Percentiles rank a stretch among this genome's conserved stretches.
phyloP scores from a whole-genome alignment of 2,888 invertebrate species.

The Dilophus febrilis region DNA sequence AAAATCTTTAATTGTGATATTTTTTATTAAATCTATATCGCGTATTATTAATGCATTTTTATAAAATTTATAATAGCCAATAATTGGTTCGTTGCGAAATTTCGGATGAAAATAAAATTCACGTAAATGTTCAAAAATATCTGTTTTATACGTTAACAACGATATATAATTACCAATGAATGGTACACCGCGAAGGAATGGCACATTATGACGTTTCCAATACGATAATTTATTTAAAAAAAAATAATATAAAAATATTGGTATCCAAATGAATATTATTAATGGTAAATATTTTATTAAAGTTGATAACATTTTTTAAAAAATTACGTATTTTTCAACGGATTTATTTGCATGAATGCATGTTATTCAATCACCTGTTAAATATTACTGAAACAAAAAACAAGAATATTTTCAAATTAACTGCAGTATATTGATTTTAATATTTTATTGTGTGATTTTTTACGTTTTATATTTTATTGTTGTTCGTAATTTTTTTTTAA shows the following conservation, averaged over 20 bases:
- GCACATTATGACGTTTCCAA: slow-evolving; percentile 26
- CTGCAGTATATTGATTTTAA: no score
- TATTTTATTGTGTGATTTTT: no score
- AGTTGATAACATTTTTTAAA: no score
- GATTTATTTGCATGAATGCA: no score
- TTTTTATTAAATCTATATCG: slow-evolving; percentile 30
- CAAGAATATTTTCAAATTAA: no score
- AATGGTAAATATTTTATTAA: slow-evolving; percentile 3
- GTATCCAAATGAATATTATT: no score
- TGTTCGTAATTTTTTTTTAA: no score
- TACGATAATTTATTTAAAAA: slow-evolving; percentile 14
- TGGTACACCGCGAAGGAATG: slow-evolving; percentile 23
- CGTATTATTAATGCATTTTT: slow-evolving; percentile 28
- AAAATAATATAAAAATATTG: no score
- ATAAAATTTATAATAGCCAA: slow-evolving; percentile 28
- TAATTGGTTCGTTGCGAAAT: slow-evolving; percentile 18
- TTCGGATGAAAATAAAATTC: slow-evolving; percentile 23
- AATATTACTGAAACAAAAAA: no score
- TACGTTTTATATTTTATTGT: no score
- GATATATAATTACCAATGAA: slow-evolving; percentile 30
- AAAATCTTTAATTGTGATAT: slow-evolving; percentile 31
- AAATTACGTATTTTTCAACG: no score
- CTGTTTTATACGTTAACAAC: slow-evolving; percentile 18
- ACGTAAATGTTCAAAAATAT: slow-evolving; percentile 22
- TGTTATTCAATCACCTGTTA: no score